Conservation (phyloP, 2,797 vertebrate species). For the Tolypeutes matacus region DNA sequence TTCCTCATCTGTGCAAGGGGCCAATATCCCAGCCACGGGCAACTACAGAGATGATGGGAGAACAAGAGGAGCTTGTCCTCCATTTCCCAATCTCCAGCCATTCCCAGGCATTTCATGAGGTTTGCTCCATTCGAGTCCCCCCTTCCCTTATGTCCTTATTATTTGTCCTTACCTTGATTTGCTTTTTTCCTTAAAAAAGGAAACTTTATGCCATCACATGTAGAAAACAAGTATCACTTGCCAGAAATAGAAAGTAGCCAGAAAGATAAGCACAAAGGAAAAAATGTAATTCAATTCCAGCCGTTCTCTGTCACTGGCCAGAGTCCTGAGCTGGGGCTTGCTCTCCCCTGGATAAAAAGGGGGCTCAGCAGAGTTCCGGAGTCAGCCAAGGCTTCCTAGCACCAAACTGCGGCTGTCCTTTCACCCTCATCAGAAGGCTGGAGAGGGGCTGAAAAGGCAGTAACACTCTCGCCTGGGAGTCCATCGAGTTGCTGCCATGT, state of each 20-base stretch:
- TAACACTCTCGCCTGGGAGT: not conserved
- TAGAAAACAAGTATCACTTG: not conserved
- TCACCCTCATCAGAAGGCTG: not conserved
- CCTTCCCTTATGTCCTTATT: not conserved
- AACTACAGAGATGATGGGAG: not conserved
- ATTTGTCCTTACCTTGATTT: not conserved
- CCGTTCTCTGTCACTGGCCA: fast-evolving
- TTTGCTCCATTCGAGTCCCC: too few species aligned
- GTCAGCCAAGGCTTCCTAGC: fast-evolving
- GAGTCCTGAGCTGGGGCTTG: fast-evolving
- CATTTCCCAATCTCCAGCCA: not conserved
- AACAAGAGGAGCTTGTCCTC: not conserved
- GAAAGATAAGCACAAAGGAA: not conserved
- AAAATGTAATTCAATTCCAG: not conserved
- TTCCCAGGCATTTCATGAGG: not conserved
- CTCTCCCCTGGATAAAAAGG: not conserved
- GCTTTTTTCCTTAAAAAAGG: constrained; percentile 2
- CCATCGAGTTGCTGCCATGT: fast-evolving
- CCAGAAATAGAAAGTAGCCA: not conserved
- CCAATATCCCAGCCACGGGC: not conserved
- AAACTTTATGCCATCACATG: not conserved
- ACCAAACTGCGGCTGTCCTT: too few species aligned
- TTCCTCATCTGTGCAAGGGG: not conserved
- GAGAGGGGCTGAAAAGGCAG: not conserved
- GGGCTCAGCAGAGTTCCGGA: fast-evolving